A percentile compares a stretch with the other conserved stretches of the same genome.
Evolutionary conservation across 2,888 invertebrate species (phyloP).

Genomic region (Himalopsyche anomala): DNA sequence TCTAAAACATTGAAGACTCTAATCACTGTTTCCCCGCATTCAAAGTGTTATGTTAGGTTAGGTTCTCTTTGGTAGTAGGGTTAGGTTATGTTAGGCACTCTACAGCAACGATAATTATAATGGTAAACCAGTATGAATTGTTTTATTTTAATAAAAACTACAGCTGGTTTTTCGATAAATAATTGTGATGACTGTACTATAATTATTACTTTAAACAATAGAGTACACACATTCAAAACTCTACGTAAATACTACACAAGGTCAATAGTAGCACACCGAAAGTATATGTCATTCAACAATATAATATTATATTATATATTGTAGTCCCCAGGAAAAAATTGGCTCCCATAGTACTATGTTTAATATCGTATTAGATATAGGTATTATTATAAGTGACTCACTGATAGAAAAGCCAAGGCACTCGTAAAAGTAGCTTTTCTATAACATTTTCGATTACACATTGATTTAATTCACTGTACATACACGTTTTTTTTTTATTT

Average conservation of each 20-base stretch:
- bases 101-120: no score
- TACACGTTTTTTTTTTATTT: background rate
- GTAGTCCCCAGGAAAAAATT: slow-evolving; percentile 19
- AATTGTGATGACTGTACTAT: no score
- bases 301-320: background rate
- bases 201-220: background rate
- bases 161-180: no score
- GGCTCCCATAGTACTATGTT: slow-evolving; percentile 7
- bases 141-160: no score
- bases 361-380: background rate
- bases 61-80: no score
- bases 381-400: slow-evolving; percentile 5
- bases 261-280: background rate
- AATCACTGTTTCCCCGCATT: no score
- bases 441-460: slow-evolving; percentile 15
- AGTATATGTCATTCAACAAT: background rate
- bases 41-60: no score
- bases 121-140: no score
- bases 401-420: slow-evolving; percentile 34
- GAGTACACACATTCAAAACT: background rate
- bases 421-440: slow-evolving; percentile 21
- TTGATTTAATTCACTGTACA: slow-evolving; percentile 5
- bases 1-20: no score
- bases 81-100: no score
- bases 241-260: background rate